phyloP scores from a whole-genome alignment of 1,140 invertebrate genomes.

The Drosophila teissieri region DNA sequence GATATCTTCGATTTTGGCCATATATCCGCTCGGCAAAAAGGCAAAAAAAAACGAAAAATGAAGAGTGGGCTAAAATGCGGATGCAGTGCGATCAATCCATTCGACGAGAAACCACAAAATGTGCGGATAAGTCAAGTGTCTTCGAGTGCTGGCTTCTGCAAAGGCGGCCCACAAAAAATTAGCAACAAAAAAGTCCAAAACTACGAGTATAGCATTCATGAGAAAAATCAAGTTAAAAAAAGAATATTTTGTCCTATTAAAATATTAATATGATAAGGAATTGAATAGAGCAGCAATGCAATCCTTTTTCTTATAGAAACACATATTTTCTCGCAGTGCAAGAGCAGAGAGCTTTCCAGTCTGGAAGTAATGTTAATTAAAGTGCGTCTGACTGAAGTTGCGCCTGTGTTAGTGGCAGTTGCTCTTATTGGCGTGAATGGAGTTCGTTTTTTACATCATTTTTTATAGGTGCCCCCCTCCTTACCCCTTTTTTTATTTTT shows the following conservation, averaged over 20 bases:
- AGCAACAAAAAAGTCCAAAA: not conserved
- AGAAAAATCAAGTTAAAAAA: too few relatives aligned
- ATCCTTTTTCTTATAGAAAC: too few relatives aligned
- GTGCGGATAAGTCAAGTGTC: conserved; percentile 9
- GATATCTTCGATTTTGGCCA: conserved; percentile 75
- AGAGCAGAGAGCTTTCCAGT: conserved; percentile 5
- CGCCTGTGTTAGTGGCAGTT: not conserved
- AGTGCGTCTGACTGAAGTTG: conserved; percentile 41
- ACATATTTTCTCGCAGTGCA: conserved; percentile 10
- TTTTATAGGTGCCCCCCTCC: conserved; percentile 13
- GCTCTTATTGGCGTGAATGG: conserved; percentile 28
- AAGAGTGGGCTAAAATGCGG: conserved; percentile 7
- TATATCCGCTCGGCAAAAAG: conserved; percentile 59
- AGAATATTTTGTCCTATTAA: too few relatives aligned
- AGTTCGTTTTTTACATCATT: conserved; percentile 9
- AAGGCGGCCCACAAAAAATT: conserved; percentile 19
- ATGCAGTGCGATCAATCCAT: conserved; percentile 32
- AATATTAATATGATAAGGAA: too few relatives aligned
- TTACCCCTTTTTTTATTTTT: conserved; percentile 12
- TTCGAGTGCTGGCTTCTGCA: conserved; percentile 23
- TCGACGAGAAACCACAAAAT: conserved; percentile 55
- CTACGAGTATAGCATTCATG: too few relatives aligned
- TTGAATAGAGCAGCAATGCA: too few relatives aligned
- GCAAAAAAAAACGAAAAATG: not conserved
- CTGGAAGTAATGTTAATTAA: conserved; percentile 69